Base-by-base conservation (phyloP, 1,140 invertebrate species). In the Drosophila repletoides region DNA sequence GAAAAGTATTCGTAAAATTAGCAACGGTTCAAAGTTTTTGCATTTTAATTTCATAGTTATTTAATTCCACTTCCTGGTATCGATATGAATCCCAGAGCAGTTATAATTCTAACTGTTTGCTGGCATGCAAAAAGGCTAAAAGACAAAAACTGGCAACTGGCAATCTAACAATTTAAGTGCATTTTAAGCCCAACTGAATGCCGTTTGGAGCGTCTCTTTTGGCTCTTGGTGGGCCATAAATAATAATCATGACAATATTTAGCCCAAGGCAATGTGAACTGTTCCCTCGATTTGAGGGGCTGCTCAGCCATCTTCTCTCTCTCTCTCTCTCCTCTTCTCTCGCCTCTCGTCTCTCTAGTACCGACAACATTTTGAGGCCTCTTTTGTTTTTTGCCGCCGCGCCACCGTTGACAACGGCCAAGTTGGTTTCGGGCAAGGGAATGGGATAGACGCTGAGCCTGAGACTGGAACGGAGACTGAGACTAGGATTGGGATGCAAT, bases 71-170 rank as follows among this genome's bases (percentile, higher is more conserved):
- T 64, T 56, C 60, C 51, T 45, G 60, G 17, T 15, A 26, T 29
- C 55, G 41, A 28, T 46, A 3, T 10, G 21, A 14, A 10, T 9
- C 12, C 17, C n/a, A 6, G 9, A 9, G 22, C 12, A 45, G 14
- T 45, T 9, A 24, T 76, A 77, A 58, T 76, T 73, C 72, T 73
- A 79, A 84, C 80, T 84, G 73, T 72, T 84, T 61, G 65, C 70
- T 75, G 49, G 31, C 51, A 56, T 56, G 40, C 51, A 41, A 46
- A 29, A 12, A 31, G 45, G 45, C 41, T n/a, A n/a, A 58, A 15
- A 41, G 19, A 29, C 41, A 29, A 58, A 29, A 36, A n/a, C n/a
- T n/a, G 55, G 41, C 28, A 52, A 45, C 29, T 55, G 28, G 21
- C 29, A 34, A 53, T 53, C 58, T 17, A 12, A 10, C 28, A 31